A percentile compares a stretch with the other conserved stretches of the same genome.
Conservation (phyloP, 2,888 invertebrate genomes). For the Brachypalpus laphriformis region DNA sequence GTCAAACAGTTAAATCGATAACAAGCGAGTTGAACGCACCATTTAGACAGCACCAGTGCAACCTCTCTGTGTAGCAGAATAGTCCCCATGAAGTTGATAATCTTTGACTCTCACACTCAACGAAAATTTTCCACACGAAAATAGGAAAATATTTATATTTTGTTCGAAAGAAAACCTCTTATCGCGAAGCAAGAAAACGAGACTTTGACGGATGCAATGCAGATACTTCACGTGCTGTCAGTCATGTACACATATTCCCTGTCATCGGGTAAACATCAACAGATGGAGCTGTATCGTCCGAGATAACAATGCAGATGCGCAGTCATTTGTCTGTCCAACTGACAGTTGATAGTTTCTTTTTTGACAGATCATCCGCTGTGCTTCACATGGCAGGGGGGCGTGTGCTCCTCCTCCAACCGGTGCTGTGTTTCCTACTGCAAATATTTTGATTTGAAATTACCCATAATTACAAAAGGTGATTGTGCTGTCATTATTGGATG, state of each 20-base stretch:
- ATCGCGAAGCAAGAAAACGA: neutral
- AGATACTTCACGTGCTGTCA: neutral
- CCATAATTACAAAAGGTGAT: constrained; percentile 12
- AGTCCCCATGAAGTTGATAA: constrained; percentile 30
- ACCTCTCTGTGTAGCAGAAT: neutral
- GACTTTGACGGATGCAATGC: constrained; percentile 1
- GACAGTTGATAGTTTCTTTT: neutral
- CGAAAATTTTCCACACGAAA: constrained; percentile 38
- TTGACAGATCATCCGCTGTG: neutral
- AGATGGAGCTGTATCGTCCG: neutral
- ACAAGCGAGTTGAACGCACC: constrained; percentile 40
- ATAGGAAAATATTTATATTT: constrained; percentile 1
- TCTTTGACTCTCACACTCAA: constrained; percentile 41
- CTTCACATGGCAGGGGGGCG: too few species aligned
- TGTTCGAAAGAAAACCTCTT: neutral
- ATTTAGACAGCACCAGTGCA: constrained; percentile 15
- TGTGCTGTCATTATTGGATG: constrained; percentile 24
- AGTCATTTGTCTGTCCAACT: neutral
- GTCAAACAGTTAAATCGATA: constrained; percentile 22
- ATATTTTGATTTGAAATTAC: constrained; percentile 14
- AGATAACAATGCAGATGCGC: neutral
- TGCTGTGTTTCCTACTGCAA: neutral
- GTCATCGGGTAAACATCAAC: neutral
- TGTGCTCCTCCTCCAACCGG: neutral
- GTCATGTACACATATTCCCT: neutral